A percentile compares a stretch with the other conserved stretches of the same genome.
Conservation (phyloP, 2,797 vertebrate species). For the Trematomus bernacchii region DNA sequence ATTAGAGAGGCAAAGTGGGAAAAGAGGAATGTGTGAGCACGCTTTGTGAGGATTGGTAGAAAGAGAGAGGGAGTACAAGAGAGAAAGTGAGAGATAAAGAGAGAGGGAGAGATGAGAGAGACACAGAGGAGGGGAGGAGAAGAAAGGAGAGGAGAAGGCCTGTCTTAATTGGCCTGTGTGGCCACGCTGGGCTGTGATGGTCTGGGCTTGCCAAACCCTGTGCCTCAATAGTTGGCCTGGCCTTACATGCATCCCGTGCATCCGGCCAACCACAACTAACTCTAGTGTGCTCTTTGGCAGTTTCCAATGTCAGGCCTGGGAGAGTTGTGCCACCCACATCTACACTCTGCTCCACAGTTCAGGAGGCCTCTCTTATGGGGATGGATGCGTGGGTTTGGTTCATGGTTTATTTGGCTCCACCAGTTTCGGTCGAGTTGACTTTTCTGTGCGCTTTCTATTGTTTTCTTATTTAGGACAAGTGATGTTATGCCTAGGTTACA, state of each 20-base stretch:
- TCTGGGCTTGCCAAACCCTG: conserved; percentile 81
- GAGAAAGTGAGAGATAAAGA: conserved; percentile 75
- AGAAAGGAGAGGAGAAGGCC: conserved; percentile 75
- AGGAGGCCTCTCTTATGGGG: conserved; percentile 73
- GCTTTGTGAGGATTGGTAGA: conserved; percentile 78
- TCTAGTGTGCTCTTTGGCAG: conserved; percentile 85
- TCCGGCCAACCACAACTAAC: conserved; percentile 88
- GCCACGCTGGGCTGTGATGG: conserved; percentile 78
- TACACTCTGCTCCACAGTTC: conserved; percentile 70
- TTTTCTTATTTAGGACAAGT: conserved; percentile 54
- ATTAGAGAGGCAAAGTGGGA: conserved; percentile 86
- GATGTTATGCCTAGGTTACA: conserved; percentile 17
- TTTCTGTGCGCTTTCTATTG: conserved; percentile 51
- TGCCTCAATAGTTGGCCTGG: conserved; percentile 85
- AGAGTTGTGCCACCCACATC: conserved; percentile 82
- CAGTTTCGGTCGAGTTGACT: conserved; percentile 55
- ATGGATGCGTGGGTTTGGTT: conserved; percentile 62
- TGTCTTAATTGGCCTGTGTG: conserved; percentile 83
- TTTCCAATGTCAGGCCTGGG: conserved; percentile 83
- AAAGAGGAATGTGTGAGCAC: conserved; percentile 84
- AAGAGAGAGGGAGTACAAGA: conserved; percentile 69
- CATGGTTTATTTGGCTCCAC: conserved; percentile 57
- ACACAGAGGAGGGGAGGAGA: conserved; percentile 71
- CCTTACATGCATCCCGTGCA: conserved; percentile 86
- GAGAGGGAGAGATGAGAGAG: conserved; percentile 74